Base-by-base conservation (phyloP, 2,888 invertebrate genomes). In the Cerastis rubricosa region DNA sequence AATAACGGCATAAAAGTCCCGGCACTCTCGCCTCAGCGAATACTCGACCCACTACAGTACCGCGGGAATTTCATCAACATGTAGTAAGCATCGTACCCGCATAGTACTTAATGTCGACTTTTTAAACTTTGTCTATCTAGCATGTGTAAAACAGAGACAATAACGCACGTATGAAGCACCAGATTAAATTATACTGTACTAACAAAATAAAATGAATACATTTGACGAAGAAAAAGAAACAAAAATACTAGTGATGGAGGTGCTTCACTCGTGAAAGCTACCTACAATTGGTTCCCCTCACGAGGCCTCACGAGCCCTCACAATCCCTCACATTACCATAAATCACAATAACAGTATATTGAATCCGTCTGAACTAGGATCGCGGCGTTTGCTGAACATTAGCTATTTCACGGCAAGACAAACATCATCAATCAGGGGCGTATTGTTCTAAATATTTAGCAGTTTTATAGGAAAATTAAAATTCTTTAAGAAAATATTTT, bases 301-400 rank as follows among this genome's bases (percentile, higher is more conserved):
- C 71, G 51, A 65, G 47, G 59, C 75, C 54, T 57, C 59, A 35
- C 64, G 19, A 63, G 65, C 71, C 77, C 67, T 43, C 64, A 64
- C 71, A 25, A 65, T 40, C 64, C 74, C 67, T 70, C 25, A 17
- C 80, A 86, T 87, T 85, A 87, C 59, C 87, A 88, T 88, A 88
- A 86, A 88, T 88, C 88, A 87, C 81, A 86, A 85, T 82, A 71
- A 71, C 79, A 76, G 80, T 80, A 80, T 81, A 84, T 85, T 85
- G 85, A 78, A 87, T 84, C 74, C 61, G 47, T 74, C 77, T 54
- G 69, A 72, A 74, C 74, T 69, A 59, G 35, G 25, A 64, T 57
- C 45, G 76, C 63, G 70, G 63, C 45, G 73, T 83, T 80, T 85
- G 84, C 67, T 72, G 35, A 83, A 77, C 77, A 83, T 83, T 83